Evolutionary conservation across 2,888 invertebrate genomes (phyloP), one percentile per base, ranked within the genome.

Genomic region (Callinectes sapidus): DNA sequence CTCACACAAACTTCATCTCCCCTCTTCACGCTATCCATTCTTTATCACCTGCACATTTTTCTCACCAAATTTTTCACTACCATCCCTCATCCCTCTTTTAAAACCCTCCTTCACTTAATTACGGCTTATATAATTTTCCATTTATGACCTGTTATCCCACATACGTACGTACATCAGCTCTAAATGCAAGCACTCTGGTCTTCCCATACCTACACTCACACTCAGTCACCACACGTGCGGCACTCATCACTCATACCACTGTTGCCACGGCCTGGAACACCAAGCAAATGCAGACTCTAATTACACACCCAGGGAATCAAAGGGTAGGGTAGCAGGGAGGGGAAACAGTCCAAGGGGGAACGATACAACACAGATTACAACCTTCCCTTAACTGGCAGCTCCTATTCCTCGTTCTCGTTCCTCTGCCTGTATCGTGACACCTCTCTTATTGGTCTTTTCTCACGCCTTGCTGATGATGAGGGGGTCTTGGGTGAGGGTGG

Each of bases 381-480:
- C 14, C 61, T 32, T 48, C 88, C 32, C 13, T 42, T 23, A 55
- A 16, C 88, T 88, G 55, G 54, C 88, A 61, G 39, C 61, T 61
- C 61, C 88, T 55, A 54, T 55, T 61, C 61, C 88, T 88, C 42
- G 35, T 71, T 39, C 23, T 39, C 66, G 35, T 90, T 55, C n/a
- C 71, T 71, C 71, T 90, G 71, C 66, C 42, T 71, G 42, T 90
- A 55, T 90, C 89, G 18, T n/a, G 55, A 61, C 71, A n/a, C 18
- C 28, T 90, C 28, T 71, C 61, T 90, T 55, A 55, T 88, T 61
- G 61, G 55, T 28, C 35, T 54, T 61, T 55, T 88, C 54, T 61
- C 54, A 61, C 61, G 88, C 88, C n/a, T 88, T 88, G 71, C 18
- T 42, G 90, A 90, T 42, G 81, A 54, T 81, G 90, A 28, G 81